Evolutionary conservation across 2,113 vertebrate genomes (phyloP), one percentile per base, ranked within the genome.

Genomic region (Astur gentilis): DNA sequence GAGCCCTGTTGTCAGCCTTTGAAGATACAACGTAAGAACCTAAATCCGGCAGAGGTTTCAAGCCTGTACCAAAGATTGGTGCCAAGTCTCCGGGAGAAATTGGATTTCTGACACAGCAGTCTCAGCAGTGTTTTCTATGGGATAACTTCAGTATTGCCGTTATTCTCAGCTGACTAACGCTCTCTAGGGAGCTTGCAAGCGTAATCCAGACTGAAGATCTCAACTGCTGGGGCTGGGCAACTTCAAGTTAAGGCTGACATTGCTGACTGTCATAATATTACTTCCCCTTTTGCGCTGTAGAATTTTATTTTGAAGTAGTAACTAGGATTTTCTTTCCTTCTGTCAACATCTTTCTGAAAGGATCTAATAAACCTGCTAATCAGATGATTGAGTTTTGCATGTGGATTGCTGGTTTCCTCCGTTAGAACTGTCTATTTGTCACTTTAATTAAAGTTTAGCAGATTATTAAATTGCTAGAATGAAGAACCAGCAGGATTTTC

Each of bases 281-380:
- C 49, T 61, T 94, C 9, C 27, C 13, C 11, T 88, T 88, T 52
- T 0, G 27, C 29, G 18, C 29, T 50, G 13, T 40, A 76, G 49
- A 85, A 72, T 85, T 94, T 91, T 92, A 77, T 85, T 94, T 88
- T 90, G 34, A 85, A 94, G 52, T 26, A 55, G 19, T 61, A 87
- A 44, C 38, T 57, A 49, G 17, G 66, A 79, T 89, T 91, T 90
- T 85, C 47, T 85, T 96, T 52, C 52, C 19, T 70, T 85, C 82
- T 89, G 60, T 82, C 72, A 92, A 26, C 32, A 54, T 49, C 19
- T 65, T 72, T 76, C 57, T 82, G 89, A 93, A 89, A 93, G 52
- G 29, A 40, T 87, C 75, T 93, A 94, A 84, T 96, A 95, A 96
- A 95, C 22, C 58, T 80, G 87, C 40, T 96, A 78, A 40, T 66